Conservation (phyloP, 2,888 invertebrate genomes). For the Microplitis deprimator region DNA sequence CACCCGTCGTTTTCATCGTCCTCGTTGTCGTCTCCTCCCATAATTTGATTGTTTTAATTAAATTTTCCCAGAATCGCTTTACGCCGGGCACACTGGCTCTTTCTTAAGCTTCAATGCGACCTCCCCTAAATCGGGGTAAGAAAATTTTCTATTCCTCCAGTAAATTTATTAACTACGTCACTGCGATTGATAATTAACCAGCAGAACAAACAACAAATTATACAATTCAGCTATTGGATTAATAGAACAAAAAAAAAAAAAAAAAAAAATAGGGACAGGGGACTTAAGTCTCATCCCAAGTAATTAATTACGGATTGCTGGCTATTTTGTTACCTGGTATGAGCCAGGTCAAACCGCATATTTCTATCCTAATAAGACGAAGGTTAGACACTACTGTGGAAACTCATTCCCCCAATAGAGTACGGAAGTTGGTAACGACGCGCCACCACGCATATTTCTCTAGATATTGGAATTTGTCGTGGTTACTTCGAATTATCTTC, state of each 20-base stretch:
- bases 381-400: slow-evolving; percentile 63
- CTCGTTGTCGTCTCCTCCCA: slow-evolving; percentile 66
- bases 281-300: background rate
- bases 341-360: slow-evolving; percentile 27
- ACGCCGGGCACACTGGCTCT: slow-evolving; percentile 65
- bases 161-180: background rate
- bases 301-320: background rate
- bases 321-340: background rate
- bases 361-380: slow-evolving; percentile 61
- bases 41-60: slow-evolving; percentile 73
- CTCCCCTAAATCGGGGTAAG: slow-evolving; percentile 63
- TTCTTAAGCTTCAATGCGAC: slow-evolving; percentile 67
- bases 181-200: background rate
- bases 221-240: too few species aligned
- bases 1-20: slow-evolving; percentile 52
- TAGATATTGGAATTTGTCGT: slow-evolving; percentile 70
- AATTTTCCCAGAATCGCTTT: slow-evolving; percentile 70
- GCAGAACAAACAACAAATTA: background rate
- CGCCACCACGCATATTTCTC: slow-evolving; percentile 67
- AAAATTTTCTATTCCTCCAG: slow-evolving; percentile 13
- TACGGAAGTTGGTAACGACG: slow-evolving; percentile 63
- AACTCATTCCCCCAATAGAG: slow-evolving; percentile 51
- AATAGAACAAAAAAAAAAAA: too few species aligned
- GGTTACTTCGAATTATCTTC: slow-evolving; percentile 70
- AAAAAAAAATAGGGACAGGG: too few species aligned